Evolutionary conservation across 2,888 invertebrate genomes (phyloP), one percentile per base, ranked within the genome.

Genomic region (Ganaspis brasiliensis): DNA sequence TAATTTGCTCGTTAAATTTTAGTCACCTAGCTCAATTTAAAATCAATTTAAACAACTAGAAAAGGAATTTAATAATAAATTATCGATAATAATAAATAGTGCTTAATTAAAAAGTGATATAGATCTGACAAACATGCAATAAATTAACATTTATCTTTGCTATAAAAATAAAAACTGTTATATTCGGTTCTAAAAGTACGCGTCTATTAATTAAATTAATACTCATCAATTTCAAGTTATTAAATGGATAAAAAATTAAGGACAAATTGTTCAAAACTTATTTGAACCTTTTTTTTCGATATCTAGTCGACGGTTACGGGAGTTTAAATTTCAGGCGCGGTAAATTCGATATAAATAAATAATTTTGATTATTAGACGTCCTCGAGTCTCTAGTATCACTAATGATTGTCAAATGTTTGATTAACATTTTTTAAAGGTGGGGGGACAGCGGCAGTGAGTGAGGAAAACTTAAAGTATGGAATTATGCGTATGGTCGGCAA

Each of bases 401-500:
- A 24, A 40, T 6, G n/a, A 59, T 59, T 26, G 8, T 59, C 1
- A 16, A 40, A 40, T 61, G 21, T 37, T 63, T 37, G 14, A 63
- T 12, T 19, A 63, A 59, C n/a, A 59, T 56, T 31, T 2, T 49
- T 14, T 16, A 49, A n/a, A 49, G 5, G 14, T 10, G 37, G n/a
- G 19, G 21, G 37, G 37, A n/a, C n/a, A n/a, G n/a, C n/a, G n/a
- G 61, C 16, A 63, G 14, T 67, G 45, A 45, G 19, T 59, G 24
- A 24, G 2, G 72, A 74, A 73, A 77, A 78, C 55, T 71, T 75
- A 76, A 67, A 76, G 72, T 75, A 81, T 82, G 81, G 79, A 78
- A 74, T 83, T 83, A 86, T 84, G 85, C 85, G 84, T 85, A 87
- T 81, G 86, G 86, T 83, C 86, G 87, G 86, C 86, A 88, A 87